A percentile compares a stretch with the other conserved stretches of the same genome.
phyloP scores from a whole-genome alignment of 2,113 vertebrate genomes.

The Polyodon spathula region DNA sequence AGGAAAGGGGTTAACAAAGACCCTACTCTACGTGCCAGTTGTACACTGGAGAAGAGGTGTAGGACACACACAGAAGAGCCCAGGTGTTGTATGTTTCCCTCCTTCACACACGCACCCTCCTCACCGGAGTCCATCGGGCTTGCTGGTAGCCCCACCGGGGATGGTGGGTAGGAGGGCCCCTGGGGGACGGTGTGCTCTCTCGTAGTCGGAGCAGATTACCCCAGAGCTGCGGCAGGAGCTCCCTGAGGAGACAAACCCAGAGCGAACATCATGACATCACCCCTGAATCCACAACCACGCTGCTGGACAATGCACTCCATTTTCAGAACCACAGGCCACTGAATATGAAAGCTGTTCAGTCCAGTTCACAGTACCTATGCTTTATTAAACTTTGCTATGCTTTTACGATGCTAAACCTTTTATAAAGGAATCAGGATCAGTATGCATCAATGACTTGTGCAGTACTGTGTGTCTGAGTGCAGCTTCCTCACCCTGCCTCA shows the following conservation, averaged over 20 bases:
- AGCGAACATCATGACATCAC: too few species aligned
- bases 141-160: not conserved
- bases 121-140: conserved; percentile 23
- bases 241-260: not conserved
- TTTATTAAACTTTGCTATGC: too few species aligned
- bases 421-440: not conserved
- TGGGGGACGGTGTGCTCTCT: not conserved
- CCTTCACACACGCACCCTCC: conserved; percentile 8
- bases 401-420: not conserved
- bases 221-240: conserved; percentile 1
- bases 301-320: not conserved
- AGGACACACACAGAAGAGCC: too few species aligned
- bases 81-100: too few species aligned
- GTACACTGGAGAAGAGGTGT: too few species aligned
- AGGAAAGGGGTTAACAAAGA: too few species aligned
- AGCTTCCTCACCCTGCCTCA: conserved; percentile 39
- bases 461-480: not conserved
- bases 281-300: not conserved
- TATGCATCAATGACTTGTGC: fast-evolving
- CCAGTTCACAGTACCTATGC: too few species aligned
- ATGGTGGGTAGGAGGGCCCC: not conserved
- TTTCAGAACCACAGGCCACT: too few species aligned
- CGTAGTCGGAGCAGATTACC: conserved; percentile 2
- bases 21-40: too few species aligned
- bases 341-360: too few species aligned